phyloP scores from a whole-genome alignment of 2,113 vertebrate species.

The Turdus rufiventris region DNA sequence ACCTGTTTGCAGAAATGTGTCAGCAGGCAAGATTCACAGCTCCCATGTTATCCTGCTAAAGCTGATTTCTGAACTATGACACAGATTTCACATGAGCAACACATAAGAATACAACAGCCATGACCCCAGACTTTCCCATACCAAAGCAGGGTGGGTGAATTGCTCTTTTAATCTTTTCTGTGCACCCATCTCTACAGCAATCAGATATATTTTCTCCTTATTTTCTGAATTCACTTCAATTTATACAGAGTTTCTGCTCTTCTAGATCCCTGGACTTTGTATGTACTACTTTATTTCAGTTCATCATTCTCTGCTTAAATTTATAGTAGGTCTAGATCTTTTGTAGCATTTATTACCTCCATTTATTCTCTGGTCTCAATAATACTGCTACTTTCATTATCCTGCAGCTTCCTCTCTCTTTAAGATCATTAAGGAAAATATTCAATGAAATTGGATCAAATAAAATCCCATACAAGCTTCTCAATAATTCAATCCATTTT shows the following conservation, averaged over 20 bases:
- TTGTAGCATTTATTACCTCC: background rate
- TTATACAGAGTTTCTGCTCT: background rate
- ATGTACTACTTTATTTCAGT: background rate
- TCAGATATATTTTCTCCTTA: background rate
- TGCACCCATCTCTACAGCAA: background rate
- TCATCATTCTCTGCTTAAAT: background rate
- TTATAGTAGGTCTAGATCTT: background rate
- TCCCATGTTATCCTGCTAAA: background rate
- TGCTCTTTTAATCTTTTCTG: background rate
- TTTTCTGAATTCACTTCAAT: background rate
- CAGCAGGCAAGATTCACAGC: background rate
- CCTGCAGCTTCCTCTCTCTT: background rate
- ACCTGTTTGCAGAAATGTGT: background rate
- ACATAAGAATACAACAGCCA: background rate
- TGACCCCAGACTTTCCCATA: accelerated
- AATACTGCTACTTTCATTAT: background rate
- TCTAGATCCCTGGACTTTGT: background rate
- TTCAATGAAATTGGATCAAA: slow-evolving; percentile 24
- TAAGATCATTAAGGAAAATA: background rate
- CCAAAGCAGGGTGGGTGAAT: background rate
- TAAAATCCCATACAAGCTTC: slow-evolving; percentile 15
- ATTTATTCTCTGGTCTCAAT: background rate
- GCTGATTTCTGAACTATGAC: background rate
- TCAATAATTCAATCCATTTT: slow-evolving; percentile 32
- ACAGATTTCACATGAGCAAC: background rate